These are phyloP conservation scores for Pocillopora meandrina DNA, from an alignment of 92 coral and sea anemone genomes.

Conservation along the genomic window DNA sequence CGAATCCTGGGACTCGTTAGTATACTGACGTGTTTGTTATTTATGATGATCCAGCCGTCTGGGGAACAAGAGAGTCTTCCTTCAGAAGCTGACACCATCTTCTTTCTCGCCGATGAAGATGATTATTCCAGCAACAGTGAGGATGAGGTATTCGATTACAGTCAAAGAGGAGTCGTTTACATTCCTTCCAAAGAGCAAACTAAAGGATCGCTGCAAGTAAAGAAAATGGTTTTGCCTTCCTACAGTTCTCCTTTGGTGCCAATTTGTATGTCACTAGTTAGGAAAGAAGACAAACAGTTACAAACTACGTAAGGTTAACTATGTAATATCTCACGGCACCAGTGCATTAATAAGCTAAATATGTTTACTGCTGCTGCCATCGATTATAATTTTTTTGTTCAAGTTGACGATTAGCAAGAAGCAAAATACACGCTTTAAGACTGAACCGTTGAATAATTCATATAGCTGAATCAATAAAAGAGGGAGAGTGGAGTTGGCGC, in stretches of 20 bases:
- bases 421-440: too few relatives aligned
- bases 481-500: too few relatives aligned
- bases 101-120: slow-evolving; percentile 78
- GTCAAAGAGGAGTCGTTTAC: slow-evolving; percentile 54
- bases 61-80: slow-evolving; percentile 71
- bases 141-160: slow-evolving; percentile 69
- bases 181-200: slow-evolving; percentile 51
- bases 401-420: too few relatives aligned
- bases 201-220: slow-evolving; percentile 37
- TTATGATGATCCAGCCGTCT: slow-evolving; percentile 71
- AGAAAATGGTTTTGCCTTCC: slow-evolving; percentile 63
- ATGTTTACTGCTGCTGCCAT: too few relatives aligned
- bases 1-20: slow-evolving; percentile 70
- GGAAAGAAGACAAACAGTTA: slow-evolving; percentile 25
- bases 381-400: too few relatives aligned
- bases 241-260: slow-evolving; percentile 82
- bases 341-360: too few relatives aligned
- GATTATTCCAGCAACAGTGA: slow-evolving; percentile 86
- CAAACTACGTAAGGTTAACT: too few relatives aligned
- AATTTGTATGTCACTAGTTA: slow-evolving; percentile 66
- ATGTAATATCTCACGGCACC: not conserved
- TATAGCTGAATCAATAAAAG: too few relatives aligned
- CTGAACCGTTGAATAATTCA: too few relatives aligned
- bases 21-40: slow-evolving; percentile 65
- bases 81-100: slow-evolving; percentile 77